Base-by-base conservation (phyloP, 2,888 invertebrate species). In the Tromatobia lineatoria region DNA sequence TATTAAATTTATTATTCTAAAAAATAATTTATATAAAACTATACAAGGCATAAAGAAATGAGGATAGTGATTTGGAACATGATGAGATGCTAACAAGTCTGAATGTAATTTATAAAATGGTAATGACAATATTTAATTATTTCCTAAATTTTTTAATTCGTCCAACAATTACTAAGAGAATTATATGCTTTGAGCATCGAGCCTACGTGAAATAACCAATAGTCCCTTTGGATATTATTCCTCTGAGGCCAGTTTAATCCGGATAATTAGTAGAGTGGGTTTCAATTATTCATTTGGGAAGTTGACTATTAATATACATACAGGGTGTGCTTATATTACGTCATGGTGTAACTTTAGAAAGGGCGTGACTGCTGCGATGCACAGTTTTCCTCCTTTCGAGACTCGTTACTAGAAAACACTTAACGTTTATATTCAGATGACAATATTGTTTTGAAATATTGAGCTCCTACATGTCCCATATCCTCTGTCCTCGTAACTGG, bases 401-500 rank as follows among this genome's bases (percentile, higher is more conserved):
- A 75, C 13, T 42, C 47, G 34, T 70, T 64, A 45, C 45, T 69
- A 73, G 20, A 64, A 75, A 76, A 75, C 75, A 74, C 18, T 52
- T 42, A 59, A 20, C n/a, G 20, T 11, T 50, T 59, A 61, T 52
- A 73, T 57, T 54, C 54, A 61, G 38, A 78, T 64, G 64, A 59
- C 66, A 67, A 76, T 80, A 70, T 80, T 69, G 66, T 79, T 81
- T 78, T 57, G 81, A 78, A 84, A 81, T 79, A 78, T 75, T 74
- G 78, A 78, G 66, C 78, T 84, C 78, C 81, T 79, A 81, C 69
- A 81, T 77, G 85, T 83, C 79, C 76, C 81, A 84, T 87, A 86
- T 88, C 87, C 85, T 86, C 86, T 85, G 86, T 86, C 79, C 83
- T 78, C 82, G 87, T 84, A 84, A 82, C 78, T 66, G 74, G 80